phyloP scores from a whole-genome alignment of 2,797 vertebrate genomes.

The Megaceryle alcyon region DNA sequence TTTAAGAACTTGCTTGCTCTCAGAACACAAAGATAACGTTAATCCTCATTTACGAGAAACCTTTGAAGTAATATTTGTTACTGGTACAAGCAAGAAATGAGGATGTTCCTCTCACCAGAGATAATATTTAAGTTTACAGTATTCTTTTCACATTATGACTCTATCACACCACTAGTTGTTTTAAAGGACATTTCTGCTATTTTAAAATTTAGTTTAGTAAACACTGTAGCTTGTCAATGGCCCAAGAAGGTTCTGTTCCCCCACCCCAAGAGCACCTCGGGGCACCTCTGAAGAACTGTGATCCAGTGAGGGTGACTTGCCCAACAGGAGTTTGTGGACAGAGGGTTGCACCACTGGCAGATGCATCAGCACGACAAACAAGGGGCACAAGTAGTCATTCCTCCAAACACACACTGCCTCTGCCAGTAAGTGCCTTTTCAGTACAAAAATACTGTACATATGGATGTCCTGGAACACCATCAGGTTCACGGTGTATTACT shows the following conservation, averaged over 20 bases:
- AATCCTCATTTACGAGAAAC: slow-evolving; percentile 23
- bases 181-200: slow-evolving; percentile 6
- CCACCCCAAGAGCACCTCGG: not conserved
- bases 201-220: not conserved
- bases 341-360: slow-evolving; percentile 40
- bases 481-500: not conserved
- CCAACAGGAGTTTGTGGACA: not conserved
- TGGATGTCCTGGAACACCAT: not conserved
- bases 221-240: not conserved
- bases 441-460: not conserved
- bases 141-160: not conserved
- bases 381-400: slow-evolving; percentile 11
- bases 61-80: slow-evolving; percentile 14
- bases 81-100: not conserved
- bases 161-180: not conserved
- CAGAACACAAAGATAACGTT: not conserved
- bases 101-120: not conserved
- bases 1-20: not conserved
- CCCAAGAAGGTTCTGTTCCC: not conserved
- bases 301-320: slow-evolving; percentile 25
- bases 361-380: slow-evolving; percentile 47
- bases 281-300: slow-evolving; percentile 13
- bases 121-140: not conserved
- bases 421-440: slow-evolving; percentile 19
- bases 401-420: not conserved